A percentile compares a stretch with the other conserved stretches of the same genome.
Evolutionary conservation across 2,113 vertebrate genomes (phyloP).

Genomic region (Pavo muticus): DNA sequence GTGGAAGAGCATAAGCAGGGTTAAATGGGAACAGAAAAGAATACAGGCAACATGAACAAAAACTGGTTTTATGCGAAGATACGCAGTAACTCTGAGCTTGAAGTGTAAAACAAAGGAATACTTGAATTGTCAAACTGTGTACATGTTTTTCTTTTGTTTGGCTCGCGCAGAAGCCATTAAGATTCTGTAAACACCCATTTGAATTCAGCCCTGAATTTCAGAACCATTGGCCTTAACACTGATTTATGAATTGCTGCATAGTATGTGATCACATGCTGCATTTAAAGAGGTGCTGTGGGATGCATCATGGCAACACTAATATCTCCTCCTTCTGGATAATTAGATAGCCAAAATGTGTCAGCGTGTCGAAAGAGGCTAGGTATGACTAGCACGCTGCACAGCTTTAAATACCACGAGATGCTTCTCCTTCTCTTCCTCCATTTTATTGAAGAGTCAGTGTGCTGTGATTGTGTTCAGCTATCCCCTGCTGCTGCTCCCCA

Average conservation of each 20-base stretch:
- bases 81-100: background rate
- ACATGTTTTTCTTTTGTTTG: background rate
- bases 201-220: background rate
- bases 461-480: background rate
- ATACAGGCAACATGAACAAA: background rate
- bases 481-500: slow-evolving; percentile 34
- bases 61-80: background rate
- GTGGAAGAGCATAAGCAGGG: background rate
- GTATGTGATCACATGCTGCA: background rate
- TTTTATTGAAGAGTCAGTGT: background rate
- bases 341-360: background rate
- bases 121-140: background rate
- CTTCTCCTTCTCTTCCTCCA: background rate
- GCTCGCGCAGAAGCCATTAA: background rate
- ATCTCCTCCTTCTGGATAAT: background rate
- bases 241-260: background rate
- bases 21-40: background rate
- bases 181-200: background rate
- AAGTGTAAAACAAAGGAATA: background rate
- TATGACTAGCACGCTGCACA: background rate
- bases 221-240: background rate
- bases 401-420: slow-evolving; percentile 4
- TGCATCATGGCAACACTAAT: background rate
- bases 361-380: background rate
- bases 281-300: background rate